Conservation (phyloP, 2,113 vertebrate species). For the Perca flavescens region DNA sequence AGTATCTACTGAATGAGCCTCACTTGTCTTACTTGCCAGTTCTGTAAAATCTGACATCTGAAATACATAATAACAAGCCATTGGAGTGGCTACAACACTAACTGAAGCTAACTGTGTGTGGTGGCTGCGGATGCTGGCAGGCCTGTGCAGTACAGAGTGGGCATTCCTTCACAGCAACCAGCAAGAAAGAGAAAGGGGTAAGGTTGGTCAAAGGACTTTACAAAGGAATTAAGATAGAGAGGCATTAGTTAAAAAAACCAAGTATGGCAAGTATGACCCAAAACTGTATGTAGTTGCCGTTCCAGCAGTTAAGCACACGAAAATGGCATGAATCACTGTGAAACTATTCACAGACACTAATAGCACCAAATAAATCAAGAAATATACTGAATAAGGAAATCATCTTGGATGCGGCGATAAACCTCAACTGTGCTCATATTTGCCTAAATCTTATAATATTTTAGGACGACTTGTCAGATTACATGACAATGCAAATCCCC, state of each 20-base stretch:
- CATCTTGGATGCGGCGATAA: slow-evolving; percentile 1
- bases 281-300: neutral
- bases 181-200: neutral
- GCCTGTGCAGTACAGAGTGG: neutral
- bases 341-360: neutral
- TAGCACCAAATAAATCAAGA: neutral
- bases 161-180: neutral
- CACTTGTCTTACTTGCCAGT: neutral
- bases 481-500: slow-evolving; percentile 51
- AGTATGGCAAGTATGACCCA: neutral
- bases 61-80: neutral
- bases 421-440: neutral
- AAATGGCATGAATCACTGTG: neutral
- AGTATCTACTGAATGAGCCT: neutral
- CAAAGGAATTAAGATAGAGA: neutral
- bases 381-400: neutral
- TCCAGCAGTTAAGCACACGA: neutral
- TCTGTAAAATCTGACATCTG: neutral
- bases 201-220: neutral
- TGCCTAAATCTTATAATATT: slow-evolving; percentile 31
- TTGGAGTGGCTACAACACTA: neutral
- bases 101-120: neutral
- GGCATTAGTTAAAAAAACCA: neutral
- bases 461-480: slow-evolving; percentile 24
- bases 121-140: neutral